Base-by-base conservation (phyloP, 2,888 invertebrate species). In the Spodoptera exigua region DNA sequence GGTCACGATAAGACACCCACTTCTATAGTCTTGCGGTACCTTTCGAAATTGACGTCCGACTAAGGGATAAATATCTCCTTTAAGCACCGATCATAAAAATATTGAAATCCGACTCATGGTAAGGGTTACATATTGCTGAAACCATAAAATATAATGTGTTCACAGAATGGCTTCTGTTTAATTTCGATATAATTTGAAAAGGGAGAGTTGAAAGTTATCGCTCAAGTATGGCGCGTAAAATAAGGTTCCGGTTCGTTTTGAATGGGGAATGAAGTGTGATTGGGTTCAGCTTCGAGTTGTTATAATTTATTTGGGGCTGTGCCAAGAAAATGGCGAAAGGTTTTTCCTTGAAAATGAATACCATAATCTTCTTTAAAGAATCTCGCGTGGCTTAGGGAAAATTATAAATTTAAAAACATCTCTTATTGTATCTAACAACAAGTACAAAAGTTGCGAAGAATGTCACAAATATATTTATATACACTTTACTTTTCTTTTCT, bases 241-340 rank as follows among this genome's bases (percentile, higher is more conserved):
- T 57, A 47, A 41, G 40, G 35, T 48, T 47, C 47, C n/a, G 43
- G 37, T 47, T 39, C 2, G 44, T 66, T 58, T 47, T 35, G 16
- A 66, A 39, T n/a, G 34, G 43, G 17, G 47, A 59, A 62, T 58
- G 27, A 27, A 66, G 1, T 39, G 37, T 67, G 34, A 59, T 59
- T 59, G 37, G 43, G 14, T 37, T 40, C 55, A 45, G 56, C 56
- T 61, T 55, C 27, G 16, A 40, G 34, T 27, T 45, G 44, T 40
- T 54, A 9, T 13, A 56, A 45, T 46, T 41, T 41, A 66, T 66
- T 45, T 40, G 18, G 16, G 16, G n/a, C 34, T 45, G 16, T 44
- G 37, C 12, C 16, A 27, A 1, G 44, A 62, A 35, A 45, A 45
- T 11, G 2, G n/a, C 9, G 14, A 17, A 9, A 39, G 37, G 14